phyloP scores from a whole-genome alignment of 2,888 invertebrate genomes.

The Amphipyra berbera region DNA sequence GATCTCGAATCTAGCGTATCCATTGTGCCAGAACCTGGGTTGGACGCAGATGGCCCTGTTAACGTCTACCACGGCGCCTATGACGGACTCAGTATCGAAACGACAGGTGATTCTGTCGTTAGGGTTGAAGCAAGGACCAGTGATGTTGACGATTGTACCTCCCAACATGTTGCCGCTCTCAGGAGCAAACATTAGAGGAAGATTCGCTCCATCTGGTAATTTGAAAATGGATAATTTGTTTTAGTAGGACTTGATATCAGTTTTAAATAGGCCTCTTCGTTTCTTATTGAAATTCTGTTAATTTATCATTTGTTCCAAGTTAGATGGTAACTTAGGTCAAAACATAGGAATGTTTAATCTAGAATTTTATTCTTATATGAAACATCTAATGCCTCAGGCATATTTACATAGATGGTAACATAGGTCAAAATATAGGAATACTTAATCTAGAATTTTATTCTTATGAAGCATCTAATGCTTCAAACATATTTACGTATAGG shows the following conservation, averaged over 20 bases:
- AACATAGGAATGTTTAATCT: no score
- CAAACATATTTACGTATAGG: no score
- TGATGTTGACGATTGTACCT: conserved; percentile 98
- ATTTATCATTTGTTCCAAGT: no score
- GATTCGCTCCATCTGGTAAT: conserved; percentile 92
- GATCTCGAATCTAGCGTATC: conserved; percentile 96
- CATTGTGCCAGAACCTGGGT: conserved; percentile 96
- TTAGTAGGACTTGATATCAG: background rate
- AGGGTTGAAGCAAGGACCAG: conserved; percentile 97
- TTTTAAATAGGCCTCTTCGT: background rate
- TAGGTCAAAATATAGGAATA: no score
- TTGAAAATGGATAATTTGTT: conserved; percentile 3
- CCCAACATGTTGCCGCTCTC: conserved; percentile 99
- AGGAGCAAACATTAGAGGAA: conserved; percentile 96
- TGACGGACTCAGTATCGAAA: conserved; percentile 95
- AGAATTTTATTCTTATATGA: no score
- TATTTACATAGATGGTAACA: no score
- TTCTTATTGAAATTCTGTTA: background rate
- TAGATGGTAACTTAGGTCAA: no score
- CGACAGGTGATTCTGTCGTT: conserved; percentile 94
- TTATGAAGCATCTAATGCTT: no score
- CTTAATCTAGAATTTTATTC: no score
- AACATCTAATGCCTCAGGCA: no score
- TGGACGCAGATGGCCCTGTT: conserved; percentile 97
- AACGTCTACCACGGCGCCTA: conserved; percentile 93